Evolutionary conservation across 2,113 vertebrate species (phyloP).

Genomic region (Etia nguti): DNA sequence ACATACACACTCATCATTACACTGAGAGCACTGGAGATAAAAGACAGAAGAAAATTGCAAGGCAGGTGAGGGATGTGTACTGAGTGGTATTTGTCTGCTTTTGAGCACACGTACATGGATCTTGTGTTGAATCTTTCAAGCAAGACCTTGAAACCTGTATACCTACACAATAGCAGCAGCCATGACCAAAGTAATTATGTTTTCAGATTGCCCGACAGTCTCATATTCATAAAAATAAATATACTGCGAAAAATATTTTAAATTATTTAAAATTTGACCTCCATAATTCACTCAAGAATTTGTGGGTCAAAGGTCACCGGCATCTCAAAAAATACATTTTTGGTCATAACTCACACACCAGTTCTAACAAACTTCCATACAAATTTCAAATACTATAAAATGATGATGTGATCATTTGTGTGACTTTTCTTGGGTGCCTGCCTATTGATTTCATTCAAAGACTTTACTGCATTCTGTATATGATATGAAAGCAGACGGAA

Average conservation of each 20-base stretch:
- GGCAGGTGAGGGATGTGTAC: neutral
- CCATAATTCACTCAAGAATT: neutral
- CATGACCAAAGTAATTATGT: neutral
- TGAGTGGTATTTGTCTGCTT: neutral
- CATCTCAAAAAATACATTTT: neutral
- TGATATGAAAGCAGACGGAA: neutral
- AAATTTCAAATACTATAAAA: neutral
- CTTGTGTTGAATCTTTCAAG: neutral
- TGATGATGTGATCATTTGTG: neutral
- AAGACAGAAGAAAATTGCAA: conserved; percentile 5
- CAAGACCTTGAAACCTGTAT: neutral
- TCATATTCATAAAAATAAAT: neutral
- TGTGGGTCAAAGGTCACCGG: neutral
- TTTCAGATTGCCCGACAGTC: neutral
- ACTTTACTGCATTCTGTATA: neutral
- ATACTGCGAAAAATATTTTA: neutral
- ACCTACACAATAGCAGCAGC: neutral
- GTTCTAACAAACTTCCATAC: neutral
- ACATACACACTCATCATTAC: neutral
- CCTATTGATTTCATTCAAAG: neutral
- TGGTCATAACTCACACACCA: neutral
- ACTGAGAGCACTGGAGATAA: conserved; percentile 17
- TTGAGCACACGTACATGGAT: neutral
- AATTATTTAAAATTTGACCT: neutral
- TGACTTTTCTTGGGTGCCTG: neutral